Percentiles rank a stretch among this genome's conserved stretches.
Evolutionary conservation across 2,888 invertebrate genomes (phyloP).

Genomic region (Xestobium rufovillosum): DNA sequence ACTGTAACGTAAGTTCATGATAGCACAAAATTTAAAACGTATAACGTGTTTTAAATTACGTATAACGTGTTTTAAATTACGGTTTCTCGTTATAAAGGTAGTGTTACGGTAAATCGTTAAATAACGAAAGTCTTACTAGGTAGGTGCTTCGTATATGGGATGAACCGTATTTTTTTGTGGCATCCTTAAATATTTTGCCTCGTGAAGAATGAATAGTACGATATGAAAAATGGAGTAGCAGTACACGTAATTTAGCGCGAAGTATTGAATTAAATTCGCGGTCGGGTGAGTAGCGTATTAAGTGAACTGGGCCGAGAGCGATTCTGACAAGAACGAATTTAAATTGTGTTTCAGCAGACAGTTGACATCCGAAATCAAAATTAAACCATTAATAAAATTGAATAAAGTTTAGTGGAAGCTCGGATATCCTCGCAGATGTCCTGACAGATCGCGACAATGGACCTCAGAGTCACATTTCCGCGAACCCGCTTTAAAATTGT

Average conservation of each 20-base stretch:
- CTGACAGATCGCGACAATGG: constrained; percentile 38
- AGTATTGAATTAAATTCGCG: constrained; percentile 28
- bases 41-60: no score
- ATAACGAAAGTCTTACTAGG: no score
- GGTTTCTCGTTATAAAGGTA: no score
- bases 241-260: constrained; percentile 17
- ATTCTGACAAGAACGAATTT: constrained; percentile 3
- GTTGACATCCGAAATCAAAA: constrained; percentile 32
- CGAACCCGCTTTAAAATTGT: constrained; percentile 39
- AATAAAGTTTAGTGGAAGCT: constrained; percentile 35
- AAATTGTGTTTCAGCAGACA: constrained; percentile 21
- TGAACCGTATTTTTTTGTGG: no score
- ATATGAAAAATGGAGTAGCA: no score
- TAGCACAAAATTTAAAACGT: no score
- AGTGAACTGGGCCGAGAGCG: constrained; percentile 11
- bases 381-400: constrained; percentile 42
- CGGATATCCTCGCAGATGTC: constrained; percentile 45
- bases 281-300: constrained; percentile 24
- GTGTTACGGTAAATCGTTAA: no score
- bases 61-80: no score
- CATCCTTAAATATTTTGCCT: no score
- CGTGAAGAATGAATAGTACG: no score
- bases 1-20: no score
- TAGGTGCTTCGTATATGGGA: no score
- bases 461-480: constrained; percentile 41